Evolutionary conservation across 1,140 invertebrate species (phyloP), one percentile per base, ranked within the genome.

Genomic region (Heterodera schachtii): DNA sequence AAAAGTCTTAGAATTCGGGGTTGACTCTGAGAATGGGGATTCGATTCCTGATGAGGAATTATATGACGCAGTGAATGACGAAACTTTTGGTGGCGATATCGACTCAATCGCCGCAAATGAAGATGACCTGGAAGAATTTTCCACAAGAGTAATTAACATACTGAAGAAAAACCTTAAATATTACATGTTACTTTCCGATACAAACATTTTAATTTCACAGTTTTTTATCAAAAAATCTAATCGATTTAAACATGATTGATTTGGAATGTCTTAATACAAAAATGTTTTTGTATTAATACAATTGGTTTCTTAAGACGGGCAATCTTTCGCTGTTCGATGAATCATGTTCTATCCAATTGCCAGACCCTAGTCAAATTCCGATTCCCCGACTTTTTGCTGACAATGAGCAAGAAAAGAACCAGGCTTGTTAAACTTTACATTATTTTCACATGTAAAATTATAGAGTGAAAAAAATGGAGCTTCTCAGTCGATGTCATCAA

Each of bases 31-130:
- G 11, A 71, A 44, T 47, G 75, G 75, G 19, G 43, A 76, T 21
- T 21, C 57, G 21, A 83, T 82, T n/a, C 67, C 80, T 21, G 85
- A 81, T 66, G 86, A 87, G 60, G 86, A 87, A 41, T 74, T 79
- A 31, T 85, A 85, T 85, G 86, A 86, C 87, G 83, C 86, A 7
- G 81, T 87, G 6, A 86, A 86, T 69, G 85, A 86, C 73, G 85
- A 86, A 73, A 86, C 85, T 3, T 86, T 86, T 60, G 85, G 85
- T 7, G 75, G 46, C 11, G 75, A 70, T 60, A 67, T 70, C 44
- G n/a, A 21, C 31, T 44, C 73, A 31, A 76, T 69, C 7, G 19
- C 64, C 13, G 11, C 76, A 31, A 64, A 75, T 71, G 84, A 70
- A 9, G 79, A 73, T 44, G 85, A 82, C 71, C 69, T 86, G 41